Evolutionary conservation across 2,797 vertebrate species (phyloP).

Genomic region (Cuniculus paca): DNA sequence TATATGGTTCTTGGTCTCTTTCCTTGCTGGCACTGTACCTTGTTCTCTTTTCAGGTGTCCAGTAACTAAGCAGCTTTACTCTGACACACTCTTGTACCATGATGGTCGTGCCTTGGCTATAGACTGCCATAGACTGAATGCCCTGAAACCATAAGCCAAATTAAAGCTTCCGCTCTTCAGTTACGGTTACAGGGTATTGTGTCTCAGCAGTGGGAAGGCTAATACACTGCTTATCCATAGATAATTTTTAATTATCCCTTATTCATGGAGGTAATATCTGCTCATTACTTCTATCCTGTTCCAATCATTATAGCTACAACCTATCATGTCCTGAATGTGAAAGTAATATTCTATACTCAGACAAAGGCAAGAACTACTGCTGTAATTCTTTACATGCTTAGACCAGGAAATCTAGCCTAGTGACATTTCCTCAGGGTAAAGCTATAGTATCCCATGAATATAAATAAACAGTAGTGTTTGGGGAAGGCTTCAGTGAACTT

Average conservation of each 20-base stretch:
- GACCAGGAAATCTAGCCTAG: not conserved
- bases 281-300: not conserved
- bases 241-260: conserved; percentile 32
- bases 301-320: not conserved
- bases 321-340: not conserved
- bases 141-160: not conserved
- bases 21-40: not conserved
- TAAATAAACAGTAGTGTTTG: not conserved
- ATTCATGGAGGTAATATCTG: not conserved
- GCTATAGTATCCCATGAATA: not conserved
- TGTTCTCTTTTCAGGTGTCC: not conserved
- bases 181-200: not conserved
- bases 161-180: not conserved
- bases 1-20: not conserved
- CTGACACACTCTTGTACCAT: not conserved
- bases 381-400: conserved; percentile 13
- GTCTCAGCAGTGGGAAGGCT: not conserved
- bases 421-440: conserved; percentile 5
- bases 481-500: not conserved
- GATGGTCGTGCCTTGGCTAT: not conserved
- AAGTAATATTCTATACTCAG: conserved; percentile 19
- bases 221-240: not conserved
- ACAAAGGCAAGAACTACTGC: conserved; percentile 15
- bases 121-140: not conserved
- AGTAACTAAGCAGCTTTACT: not conserved